Evolutionary conservation across 2,113 vertebrate genomes (phyloP), one percentile per base, ranked within the genome.

Genomic region (Camelus bactrianus): DNA sequence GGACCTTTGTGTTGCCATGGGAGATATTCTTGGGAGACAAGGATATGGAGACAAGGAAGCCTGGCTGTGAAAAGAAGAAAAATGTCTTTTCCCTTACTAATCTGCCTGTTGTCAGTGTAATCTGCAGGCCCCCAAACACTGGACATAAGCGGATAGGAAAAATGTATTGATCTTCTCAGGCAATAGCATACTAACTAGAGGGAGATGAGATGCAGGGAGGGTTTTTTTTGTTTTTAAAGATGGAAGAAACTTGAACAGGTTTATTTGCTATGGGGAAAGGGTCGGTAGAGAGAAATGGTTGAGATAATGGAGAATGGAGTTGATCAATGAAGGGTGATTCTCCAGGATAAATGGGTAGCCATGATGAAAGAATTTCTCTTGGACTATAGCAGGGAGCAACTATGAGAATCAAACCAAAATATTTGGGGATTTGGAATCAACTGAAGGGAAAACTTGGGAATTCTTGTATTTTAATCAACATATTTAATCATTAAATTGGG

Each of bases 191-290:
- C 24, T 76, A 81, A n/a, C 48, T 72, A 72, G 26, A 58, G 8
- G 38, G 28, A 58, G 3, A 26, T 42, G 5, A 93, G 64, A 90
- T 56, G 5, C 3, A 81, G 14, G 73, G 26, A 91, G 4, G 13
- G n/a, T n/a, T 38, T 69, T 69, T 64, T 69, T 94, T 93, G 13
- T 1, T 88, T 88, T 89, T n/a, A 19, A 91, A 95, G 38, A 70
- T 15, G 3, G 2, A 20, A 91, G 69, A 91, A 64, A 52, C 0
- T 10, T 70, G 35, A 87, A 38, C 24, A 35, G 58, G 8, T 50
- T 91, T 80, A 16, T 75, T 16, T 60, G 12, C 12, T 76, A 32
- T 88, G 16, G 22, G 15, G 15, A 76, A 92, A 75, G 17, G 8
- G 15, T 64, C 6, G 35, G 1, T 16, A 75, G n/a, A 82, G 13